Conservation (phyloP, 2,113 vertebrate genomes). For the Sigmodon hispidus region DNA sequence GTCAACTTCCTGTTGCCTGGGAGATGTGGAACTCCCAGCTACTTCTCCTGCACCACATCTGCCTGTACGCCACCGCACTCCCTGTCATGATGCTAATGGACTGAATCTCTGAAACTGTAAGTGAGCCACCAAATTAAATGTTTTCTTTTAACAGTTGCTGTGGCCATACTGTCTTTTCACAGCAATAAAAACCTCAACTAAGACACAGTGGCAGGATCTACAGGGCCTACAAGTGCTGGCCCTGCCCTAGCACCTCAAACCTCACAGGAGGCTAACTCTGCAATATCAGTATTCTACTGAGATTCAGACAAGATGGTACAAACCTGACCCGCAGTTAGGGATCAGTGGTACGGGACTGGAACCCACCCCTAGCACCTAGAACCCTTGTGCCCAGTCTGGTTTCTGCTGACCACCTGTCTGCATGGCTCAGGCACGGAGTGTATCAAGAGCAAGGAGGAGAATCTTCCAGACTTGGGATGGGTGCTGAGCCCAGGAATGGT, state of each 20-base stretch:
- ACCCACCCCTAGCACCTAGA: not conserved
- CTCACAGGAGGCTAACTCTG: not conserved
- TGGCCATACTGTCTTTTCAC: not conserved
- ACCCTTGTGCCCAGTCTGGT: accelerated
- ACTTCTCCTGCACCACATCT: not conserved
- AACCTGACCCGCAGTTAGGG: not conserved
- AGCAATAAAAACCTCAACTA: not conserved
- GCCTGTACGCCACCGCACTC: not conserved
- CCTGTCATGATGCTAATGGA: not conserved
- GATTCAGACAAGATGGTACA: not conserved
- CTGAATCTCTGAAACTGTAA: not conserved
- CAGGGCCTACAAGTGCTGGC: not conserved
- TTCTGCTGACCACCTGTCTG: not conserved
- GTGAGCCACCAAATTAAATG: not conserved
- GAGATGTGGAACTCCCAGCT: not conserved
- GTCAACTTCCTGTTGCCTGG: not conserved
- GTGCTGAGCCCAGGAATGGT: not conserved
- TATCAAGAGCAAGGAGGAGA: not conserved
- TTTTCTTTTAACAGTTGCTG: not conserved
- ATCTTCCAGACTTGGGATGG: not conserved
- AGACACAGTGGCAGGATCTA: not conserved
- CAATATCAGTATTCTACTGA: accelerated
- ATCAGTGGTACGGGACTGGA: not conserved
- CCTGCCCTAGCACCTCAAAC: not conserved
- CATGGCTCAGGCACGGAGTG: not conserved